phyloP scores from a whole-genome alignment of 2,797 vertebrate species.

The Discoglossus pictus region DNA sequence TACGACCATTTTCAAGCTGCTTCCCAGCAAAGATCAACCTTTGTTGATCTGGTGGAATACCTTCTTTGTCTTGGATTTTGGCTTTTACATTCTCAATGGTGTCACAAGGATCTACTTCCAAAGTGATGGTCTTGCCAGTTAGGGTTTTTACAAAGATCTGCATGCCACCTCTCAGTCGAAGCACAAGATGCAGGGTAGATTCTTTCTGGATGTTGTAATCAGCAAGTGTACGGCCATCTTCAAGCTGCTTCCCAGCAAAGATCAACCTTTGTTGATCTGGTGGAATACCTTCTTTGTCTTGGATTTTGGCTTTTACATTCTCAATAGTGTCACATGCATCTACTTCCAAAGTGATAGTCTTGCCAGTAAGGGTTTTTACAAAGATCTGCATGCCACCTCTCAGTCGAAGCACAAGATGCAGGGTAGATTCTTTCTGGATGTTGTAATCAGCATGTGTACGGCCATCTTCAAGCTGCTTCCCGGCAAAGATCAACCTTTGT shows the following conservation, averaged over 20 bases:
- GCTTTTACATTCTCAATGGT: constrained; percentile 92
- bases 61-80: constrained; percentile 91
- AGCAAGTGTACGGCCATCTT: constrained; percentile 69
- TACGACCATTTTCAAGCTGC: constrained; percentile 9
- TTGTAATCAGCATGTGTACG: no score
- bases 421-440: no score
- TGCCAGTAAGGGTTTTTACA: neutral
- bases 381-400: neutral
- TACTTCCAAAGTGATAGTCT: neutral
- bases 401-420: no score
- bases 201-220: constrained; percentile 73
- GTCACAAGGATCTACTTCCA: constrained; percentile 90
- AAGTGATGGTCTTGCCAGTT: constrained; percentile 90
- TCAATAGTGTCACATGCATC: constrained; percentile 33
- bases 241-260: constrained; percentile 71
- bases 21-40: neutral
- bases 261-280: constrained; percentile 75
- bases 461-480: no score
- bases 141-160: constrained; percentile 95
- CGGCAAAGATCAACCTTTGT: no score
- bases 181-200: constrained; percentile 59
- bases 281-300: constrained; percentile 64
- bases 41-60: no score
- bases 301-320: constrained; percentile 71
- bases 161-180: constrained; percentile 63